Base-by-base conservation (phyloP, 2,797 vertebrate genomes). In the Hyperoplus lanceolatus region DNA sequence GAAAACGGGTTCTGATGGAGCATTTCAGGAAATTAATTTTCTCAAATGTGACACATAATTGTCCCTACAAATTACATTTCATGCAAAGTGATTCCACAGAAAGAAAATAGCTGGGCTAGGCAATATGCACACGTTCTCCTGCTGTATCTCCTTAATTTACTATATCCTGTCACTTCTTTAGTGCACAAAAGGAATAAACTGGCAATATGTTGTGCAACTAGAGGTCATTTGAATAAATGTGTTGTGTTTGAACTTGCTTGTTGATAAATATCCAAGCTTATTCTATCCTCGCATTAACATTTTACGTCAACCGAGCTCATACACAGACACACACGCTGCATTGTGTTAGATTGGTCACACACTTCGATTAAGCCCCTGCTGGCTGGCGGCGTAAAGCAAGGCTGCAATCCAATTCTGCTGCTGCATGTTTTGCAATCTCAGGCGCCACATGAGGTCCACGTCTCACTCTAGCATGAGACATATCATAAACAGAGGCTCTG, bases 361-460 rank as follows among this genome's bases (percentile, higher is more conserved):
- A 77, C 86, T 92, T 91, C 83, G 90, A 93, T 94, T 93, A 93
- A 90, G 85, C 92, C 60, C 93, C 86, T 77, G 92, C 93, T 92
- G 92, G 77, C 90, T 83, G 70, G 81, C 62, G 46, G 74, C 83
- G 85, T 87, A 89, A 89, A 93, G 82, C 79, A 15, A 41, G 75
- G 82, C 82, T 84, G 87, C 88, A 84, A 91, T 93, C 86, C 89
- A 93, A 90, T 90, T 90, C 90, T 87, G 82, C 80, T 77, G 84
- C 88, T 81, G 87, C 80, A 82, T 89, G 87, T 92, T 92, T 88
- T 84, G 84, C 81, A 94, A 94, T 93, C 89, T 88, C 81, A 59
- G 79, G 59, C 90, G 1, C 93, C 83, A 74, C 92, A 90, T 89
- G 92, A 84, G 89, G 89, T 91, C 89, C 82, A 77, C 77, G 81